Percentiles rank a stretch among this genome's conserved stretches.
Conservation (phyloP, 2,113 vertebrate species). For the Motacilla alba region DNA sequence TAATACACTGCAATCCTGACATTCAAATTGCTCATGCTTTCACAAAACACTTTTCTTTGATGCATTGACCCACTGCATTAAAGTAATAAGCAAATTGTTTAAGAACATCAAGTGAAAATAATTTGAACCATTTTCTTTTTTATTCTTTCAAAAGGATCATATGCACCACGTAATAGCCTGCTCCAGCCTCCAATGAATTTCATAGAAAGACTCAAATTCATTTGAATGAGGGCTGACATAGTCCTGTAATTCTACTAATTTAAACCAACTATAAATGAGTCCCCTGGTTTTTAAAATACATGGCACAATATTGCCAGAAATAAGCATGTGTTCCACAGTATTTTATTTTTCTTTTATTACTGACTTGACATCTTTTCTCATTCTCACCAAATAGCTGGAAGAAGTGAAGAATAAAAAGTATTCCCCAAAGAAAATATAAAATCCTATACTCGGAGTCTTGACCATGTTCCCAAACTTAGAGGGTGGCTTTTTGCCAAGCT, state of each 20-base stretch:
- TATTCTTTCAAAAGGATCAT: not conserved
- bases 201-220: not conserved
- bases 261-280: not conserved
- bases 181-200: not conserved
- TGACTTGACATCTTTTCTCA: not conserved
- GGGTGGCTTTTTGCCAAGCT: not conserved
- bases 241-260: not conserved
- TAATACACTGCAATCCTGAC: not conserved
- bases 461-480: not conserved
- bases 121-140: not conserved
- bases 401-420: not conserved
- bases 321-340: not conserved
- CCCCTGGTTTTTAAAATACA: not conserved
- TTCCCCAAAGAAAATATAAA: not conserved
- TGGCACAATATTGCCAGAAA: not conserved
- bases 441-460: not conserved
- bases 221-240: conserved; percentile 2
- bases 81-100: not conserved
- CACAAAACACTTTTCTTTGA: not conserved
- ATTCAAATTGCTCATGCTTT: not conserved
- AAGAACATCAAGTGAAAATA: not conserved
- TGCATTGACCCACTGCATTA: not conserved
- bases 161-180: not conserved
- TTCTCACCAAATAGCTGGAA: not conserved
- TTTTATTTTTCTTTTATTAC: not conserved